Percentiles rank a stretch among this genome's conserved stretches.
phyloP scores from a whole-genome alignment of 2,888 invertebrate species.

The Drepanosiphum platanoidis region DNA sequence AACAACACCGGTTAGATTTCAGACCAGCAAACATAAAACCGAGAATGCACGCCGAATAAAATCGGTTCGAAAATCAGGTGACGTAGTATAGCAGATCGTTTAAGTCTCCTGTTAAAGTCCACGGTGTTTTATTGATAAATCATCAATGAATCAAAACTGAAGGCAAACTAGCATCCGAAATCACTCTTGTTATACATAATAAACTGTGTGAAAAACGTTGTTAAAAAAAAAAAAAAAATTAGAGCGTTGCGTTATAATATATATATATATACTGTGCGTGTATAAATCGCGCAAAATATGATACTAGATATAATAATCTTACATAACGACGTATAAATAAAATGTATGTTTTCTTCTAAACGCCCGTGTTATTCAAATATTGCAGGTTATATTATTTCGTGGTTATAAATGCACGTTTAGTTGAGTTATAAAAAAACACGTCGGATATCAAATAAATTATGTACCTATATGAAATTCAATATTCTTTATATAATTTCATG shows the following conservation, averaged over 20 bases:
- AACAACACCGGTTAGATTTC: slow-evolving; percentile 23
- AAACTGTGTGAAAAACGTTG: background rate
- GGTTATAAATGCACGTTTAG: background rate
- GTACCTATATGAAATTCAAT: background rate
- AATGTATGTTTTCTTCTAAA: background rate
- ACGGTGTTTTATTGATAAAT: background rate
- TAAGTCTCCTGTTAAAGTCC: background rate
- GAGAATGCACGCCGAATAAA: background rate
- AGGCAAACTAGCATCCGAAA: too few relatives aligned
- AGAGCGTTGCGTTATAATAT: background rate
- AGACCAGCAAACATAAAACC: background rate
- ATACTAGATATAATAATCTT: background rate
- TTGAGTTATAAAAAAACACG: background rate
- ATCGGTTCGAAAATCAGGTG: background rate
- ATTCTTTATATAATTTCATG: background rate
- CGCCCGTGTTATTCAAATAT: background rate
- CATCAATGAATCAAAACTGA: too few relatives aligned
- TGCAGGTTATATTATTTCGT: background rate
- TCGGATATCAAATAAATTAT: background rate
- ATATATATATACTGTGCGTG: too few relatives aligned
- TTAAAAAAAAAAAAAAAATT: background rate
- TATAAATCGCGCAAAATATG: background rate
- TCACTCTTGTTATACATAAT: too few relatives aligned
- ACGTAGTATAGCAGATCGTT: background rate
- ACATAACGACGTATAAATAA: background rate